Evolutionary conservation across 2,888 invertebrate species (phyloP).

Genomic region (Agelastica alni): DNA sequence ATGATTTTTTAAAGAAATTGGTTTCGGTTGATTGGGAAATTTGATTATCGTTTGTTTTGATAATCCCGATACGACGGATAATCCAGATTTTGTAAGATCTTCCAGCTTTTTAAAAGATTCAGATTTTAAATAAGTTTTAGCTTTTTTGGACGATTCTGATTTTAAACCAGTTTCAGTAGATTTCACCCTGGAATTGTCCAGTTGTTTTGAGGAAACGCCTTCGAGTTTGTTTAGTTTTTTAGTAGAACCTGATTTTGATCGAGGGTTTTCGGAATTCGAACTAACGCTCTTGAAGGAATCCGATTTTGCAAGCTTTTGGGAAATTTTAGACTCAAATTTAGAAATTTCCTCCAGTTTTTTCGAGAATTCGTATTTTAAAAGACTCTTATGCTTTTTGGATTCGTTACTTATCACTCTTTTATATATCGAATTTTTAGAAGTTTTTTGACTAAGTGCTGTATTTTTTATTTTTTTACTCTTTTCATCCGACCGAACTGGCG

Average conservation of each 20-base stretch:
- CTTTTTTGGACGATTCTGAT: not conserved
- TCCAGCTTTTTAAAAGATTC: conserved; percentile 8
- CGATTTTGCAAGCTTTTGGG: not conserved
- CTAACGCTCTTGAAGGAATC: not conserved
- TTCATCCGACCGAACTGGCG: too few relatives aligned
- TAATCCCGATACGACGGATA: not conserved
- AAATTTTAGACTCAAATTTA: not conserved
- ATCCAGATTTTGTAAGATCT: conserved; percentile 2
- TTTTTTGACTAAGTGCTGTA: too few relatives aligned
- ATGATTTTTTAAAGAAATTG: not conserved
- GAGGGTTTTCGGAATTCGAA: too few relatives aligned
- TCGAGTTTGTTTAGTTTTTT: too few relatives aligned
- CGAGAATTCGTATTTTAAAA: not conserved
- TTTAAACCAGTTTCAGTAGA: not conserved
- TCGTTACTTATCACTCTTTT: too few relatives aligned
- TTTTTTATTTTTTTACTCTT: too few relatives aligned
- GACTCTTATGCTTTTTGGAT: not conserved
- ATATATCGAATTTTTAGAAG: too few relatives aligned
- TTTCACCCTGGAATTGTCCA: too few relatives aligned
- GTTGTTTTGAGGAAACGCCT: too few relatives aligned
- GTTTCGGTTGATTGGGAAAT: not conserved
- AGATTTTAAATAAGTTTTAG: not conserved
- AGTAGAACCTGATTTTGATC: too few relatives aligned
- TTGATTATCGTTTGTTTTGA: not conserved
- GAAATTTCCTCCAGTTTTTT: not conserved